These are phyloP conservation scores for Staurois parvus DNA, from an alignment of 2,797 vertebrate species.

Conservation along the genomic window DNA sequence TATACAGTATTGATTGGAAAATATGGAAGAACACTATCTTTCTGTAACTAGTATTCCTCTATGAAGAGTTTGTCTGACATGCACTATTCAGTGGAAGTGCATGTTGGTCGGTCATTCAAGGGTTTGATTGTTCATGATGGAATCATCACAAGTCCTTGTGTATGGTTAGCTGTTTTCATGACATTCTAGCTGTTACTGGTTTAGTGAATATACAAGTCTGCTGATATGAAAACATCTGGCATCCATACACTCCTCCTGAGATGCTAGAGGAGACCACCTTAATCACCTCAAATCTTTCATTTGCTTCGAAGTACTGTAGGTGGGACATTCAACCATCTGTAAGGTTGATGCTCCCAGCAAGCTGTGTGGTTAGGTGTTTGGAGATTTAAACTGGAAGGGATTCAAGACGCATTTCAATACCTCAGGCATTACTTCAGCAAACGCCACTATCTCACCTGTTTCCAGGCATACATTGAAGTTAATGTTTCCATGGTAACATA, in stretches of 20 bases:
- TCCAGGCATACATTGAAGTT: slow-evolving; percentile 39
- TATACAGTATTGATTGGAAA: too few species aligned
- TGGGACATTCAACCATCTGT: slow-evolving; percentile 15
- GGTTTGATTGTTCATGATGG: too few species aligned
- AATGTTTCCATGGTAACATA: slow-evolving; percentile 53
- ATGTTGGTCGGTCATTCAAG: too few species aligned
- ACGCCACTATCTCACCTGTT: slow-evolving; percentile 39
- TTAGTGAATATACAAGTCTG: too few species aligned
- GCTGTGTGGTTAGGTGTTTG: neutral
- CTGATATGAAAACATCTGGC: neutral
- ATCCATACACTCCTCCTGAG: neutral
- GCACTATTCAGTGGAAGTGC: too few species aligned
- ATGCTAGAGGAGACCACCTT: neutral
- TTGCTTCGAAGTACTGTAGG: neutral
- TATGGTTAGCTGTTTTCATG: neutral
- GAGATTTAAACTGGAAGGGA: slow-evolving; percentile 34
- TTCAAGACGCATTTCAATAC: slow-evolving; percentile 26
- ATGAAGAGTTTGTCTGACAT: too few species aligned
- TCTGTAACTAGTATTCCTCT: too few species aligned
- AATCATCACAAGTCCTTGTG: too few species aligned
- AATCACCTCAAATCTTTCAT: neutral
- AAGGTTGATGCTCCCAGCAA: slow-evolving; percentile 26
- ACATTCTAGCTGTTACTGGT: neutral
- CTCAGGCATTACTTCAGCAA: slow-evolving; percentile 35
- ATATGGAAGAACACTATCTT: too few species aligned